A percentile compares a stretch with the other conserved stretches of the same genome.
Conservation (phyloP, 1,140 invertebrate genomes). For the Spodoptera frugiperda region DNA sequence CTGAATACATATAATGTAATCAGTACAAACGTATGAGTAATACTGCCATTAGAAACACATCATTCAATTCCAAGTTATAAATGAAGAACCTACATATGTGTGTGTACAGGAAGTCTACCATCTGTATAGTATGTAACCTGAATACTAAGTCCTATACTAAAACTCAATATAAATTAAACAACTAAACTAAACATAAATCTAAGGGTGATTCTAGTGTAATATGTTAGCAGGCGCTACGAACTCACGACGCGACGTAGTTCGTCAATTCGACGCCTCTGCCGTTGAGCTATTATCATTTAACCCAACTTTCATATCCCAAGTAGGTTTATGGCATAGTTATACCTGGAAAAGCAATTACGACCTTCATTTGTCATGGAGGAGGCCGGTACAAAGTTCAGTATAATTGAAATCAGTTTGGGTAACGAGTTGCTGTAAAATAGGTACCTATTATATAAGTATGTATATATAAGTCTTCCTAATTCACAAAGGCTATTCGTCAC, state of each 20-base stretch:
- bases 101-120: not conserved
- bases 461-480: not conserved
- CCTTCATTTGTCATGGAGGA: slow-evolving; percentile 28
- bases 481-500: slow-evolving; percentile 3
- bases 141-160: slow-evolving; percentile 17
- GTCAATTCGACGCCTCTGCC: slow-evolving; percentile 7
- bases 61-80: no score
- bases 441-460: not conserved
- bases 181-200: slow-evolving; percentile 30
- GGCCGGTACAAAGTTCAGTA: slow-evolving; percentile 14
- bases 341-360: slow-evolving; percentile 37
- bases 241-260: slow-evolving; percentile 13
- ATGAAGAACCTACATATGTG: not conserved
- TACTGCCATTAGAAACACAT: no score
- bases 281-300: slow-evolving; percentile 32
- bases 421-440: slow-evolving; percentile 14
- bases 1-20: no score
- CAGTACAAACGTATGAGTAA: no score
- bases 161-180: slow-evolving; percentile 18
- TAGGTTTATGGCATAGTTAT: slow-evolving; percentile 40
- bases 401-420: slow-evolving; percentile 26
- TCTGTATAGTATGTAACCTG: slow-evolving; percentile 21
- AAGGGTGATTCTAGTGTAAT: slow-evolving; percentile 1
- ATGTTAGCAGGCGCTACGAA: not conserved
- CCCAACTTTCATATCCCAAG: slow-evolving; percentile 35